A percentile compares a stretch with the other conserved stretches of the same genome.
These are phyloP conservation scores for Nomada ruficornis DNA, from an alignment of 2,888 invertebrate species.

Conservation along the genomic window DNA sequence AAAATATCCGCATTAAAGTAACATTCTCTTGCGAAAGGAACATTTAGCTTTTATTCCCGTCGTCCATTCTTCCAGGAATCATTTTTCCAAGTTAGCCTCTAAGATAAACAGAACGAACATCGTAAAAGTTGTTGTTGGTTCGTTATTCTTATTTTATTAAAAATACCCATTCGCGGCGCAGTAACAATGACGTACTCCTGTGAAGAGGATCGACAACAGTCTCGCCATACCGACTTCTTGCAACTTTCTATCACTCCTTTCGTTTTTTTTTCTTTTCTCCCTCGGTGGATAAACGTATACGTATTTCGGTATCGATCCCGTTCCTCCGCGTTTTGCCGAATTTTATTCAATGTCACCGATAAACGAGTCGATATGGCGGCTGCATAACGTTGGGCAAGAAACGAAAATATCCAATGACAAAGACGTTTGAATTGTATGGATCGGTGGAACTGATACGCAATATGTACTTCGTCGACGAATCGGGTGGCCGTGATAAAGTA, in stretches of 20 bases:
- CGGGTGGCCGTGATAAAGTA: no score
- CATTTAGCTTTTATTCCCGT: no score
- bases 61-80: no score
- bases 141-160: slow-evolving; percentile 10
- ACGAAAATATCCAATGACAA: slow-evolving; percentile 35
- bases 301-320: slow-evolving; percentile 30
- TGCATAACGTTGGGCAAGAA: slow-evolving; percentile 36
- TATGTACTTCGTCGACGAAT: no score
- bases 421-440: slow-evolving; percentile 20
- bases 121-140: no score
- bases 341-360: slow-evolving; percentile 77
- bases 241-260: no score
- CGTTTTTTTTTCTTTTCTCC: neutral
- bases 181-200: slow-evolving; percentile 17
- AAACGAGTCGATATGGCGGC: slow-evolving; percentile 48
- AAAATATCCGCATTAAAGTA: no score
- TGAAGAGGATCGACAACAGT: no score
- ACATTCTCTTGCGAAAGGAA: no score
- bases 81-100: no score
- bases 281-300: neutral
- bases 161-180: slow-evolving; percentile 38
- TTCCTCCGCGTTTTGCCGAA: slow-evolving; percentile 38
- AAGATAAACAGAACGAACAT: no score
- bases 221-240: no score
- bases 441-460: slow-evolving; percentile 2